Evolutionary conservation across 2,888 invertebrate genomes (phyloP).

Genomic region (Tanypteryx hageni): DNA sequence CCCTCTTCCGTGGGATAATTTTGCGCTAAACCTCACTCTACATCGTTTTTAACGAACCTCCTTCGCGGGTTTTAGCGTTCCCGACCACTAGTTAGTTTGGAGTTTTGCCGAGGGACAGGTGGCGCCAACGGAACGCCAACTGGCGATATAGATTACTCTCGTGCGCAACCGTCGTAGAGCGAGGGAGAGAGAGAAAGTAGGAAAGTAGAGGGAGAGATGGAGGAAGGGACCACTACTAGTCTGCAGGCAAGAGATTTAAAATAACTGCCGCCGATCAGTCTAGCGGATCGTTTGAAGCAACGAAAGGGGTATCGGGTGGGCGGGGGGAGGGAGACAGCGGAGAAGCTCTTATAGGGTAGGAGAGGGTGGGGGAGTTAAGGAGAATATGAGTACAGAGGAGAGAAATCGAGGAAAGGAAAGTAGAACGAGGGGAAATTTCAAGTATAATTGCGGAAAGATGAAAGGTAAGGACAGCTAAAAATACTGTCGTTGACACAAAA

Average conservation of each 20-base stretch:
- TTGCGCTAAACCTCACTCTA: not conserved
- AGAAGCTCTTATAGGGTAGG: not conserved
- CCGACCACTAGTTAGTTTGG: slow-evolving; percentile 47
- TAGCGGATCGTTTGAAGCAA: not conserved
- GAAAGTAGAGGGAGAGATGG: not conserved
- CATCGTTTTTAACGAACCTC: not conserved
- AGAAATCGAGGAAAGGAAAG: too few relatives aligned
- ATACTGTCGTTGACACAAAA: too few relatives aligned
- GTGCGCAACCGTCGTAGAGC: slow-evolving; percentile 24
- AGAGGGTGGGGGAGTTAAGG: too few relatives aligned
- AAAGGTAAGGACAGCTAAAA: too few relatives aligned
- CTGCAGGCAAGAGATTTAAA: not conserved
- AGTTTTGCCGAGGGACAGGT: slow-evolving; percentile 28
- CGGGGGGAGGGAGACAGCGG: not conserved
- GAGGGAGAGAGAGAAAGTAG: not conserved
- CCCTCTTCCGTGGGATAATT: not conserved
- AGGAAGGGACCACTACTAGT: too few relatives aligned
- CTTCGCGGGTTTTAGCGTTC: slow-evolving; percentile 38
- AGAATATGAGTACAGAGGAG: too few relatives aligned
- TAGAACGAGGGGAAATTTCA: too few relatives aligned
- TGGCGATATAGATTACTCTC: slow-evolving; percentile 19
- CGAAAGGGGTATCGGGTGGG: not conserved
- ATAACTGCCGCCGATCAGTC: not conserved
- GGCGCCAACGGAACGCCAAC: slow-evolving; percentile 36
- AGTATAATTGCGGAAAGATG: too few relatives aligned